Conservation (phyloP, 2,797 vertebrate genomes). For the Acanthornis magna region DNA sequence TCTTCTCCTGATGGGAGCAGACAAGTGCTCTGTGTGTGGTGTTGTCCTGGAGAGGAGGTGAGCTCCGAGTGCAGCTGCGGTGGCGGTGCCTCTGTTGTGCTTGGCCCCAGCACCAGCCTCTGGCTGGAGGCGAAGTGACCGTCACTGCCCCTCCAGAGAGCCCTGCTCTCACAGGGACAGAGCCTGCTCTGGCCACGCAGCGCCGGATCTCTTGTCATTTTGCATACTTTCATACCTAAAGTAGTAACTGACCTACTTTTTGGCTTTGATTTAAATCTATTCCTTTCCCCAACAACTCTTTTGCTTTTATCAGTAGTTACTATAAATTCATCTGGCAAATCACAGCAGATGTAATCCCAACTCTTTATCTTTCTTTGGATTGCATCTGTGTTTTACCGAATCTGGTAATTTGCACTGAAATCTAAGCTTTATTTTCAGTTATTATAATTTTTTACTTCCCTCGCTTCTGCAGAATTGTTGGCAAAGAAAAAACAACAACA, state of each 20-base stretch:
- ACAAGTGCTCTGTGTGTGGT: background rate
- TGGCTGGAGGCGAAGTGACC: background rate
- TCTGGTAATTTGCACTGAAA: slow-evolving; percentile 32
- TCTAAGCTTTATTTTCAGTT: slow-evolving; percentile 22
- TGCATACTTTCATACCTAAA: background rate
- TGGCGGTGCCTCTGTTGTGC: background rate
- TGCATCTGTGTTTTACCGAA: slow-evolving; percentile 8
- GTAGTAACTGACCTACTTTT: slow-evolving; percentile 33
- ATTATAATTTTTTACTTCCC: background rate
- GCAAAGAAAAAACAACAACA: background rate
- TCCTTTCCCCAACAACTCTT: background rate
- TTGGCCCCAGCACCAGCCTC: fast-evolving
- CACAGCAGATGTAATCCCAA: background rate
- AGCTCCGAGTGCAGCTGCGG: background rate
- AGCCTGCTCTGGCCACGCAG: background rate
- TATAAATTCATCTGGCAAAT: background rate
- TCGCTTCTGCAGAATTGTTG: background rate
- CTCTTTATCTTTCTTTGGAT: background rate
- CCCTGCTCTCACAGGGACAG: background rate
- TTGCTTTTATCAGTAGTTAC: background rate
- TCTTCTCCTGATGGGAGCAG: background rate
- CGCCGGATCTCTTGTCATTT: background rate
- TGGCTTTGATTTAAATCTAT: slow-evolving; percentile 1
- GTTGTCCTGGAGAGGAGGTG: background rate
- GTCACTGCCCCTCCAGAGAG: background rate